These are phyloP conservation scores for Piprites chloris DNA, from an alignment of 2,113 vertebrate genomes.

Conservation along the genomic window DNA sequence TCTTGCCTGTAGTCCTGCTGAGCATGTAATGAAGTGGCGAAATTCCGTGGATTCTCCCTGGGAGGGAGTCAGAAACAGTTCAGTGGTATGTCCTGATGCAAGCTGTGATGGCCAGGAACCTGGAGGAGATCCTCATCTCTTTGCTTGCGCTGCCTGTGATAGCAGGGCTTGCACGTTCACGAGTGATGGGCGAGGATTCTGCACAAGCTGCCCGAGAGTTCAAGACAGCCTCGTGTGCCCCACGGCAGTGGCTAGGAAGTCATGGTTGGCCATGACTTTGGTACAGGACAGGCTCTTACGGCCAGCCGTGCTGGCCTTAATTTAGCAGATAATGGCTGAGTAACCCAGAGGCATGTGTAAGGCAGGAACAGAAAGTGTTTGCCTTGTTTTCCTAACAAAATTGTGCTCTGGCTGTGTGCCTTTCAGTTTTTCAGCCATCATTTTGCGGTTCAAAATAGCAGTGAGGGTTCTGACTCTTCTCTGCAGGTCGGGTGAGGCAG, in stretches of 20 bases:
- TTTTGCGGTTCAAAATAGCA: not conserved
- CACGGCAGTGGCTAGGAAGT: accelerated
- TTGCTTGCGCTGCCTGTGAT: accelerated
- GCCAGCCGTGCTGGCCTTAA: not conserved
- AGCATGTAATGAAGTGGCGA: not conserved
- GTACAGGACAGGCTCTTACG: not conserved
- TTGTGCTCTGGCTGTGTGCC: not conserved
- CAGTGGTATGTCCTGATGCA: accelerated
- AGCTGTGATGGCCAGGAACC: not conserved
- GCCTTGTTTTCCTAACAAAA: not conserved
- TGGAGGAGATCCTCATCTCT: not conserved
- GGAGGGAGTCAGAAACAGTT: not conserved
- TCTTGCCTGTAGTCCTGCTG: not conserved
- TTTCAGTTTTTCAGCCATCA: not conserved
- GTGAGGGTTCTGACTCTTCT: not conserved
- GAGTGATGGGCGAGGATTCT: accelerated
- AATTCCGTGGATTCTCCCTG: not conserved
- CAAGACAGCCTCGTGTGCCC: not conserved
- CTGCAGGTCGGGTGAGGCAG: not conserved
- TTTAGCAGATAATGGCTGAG: slow-evolving; percentile 15
- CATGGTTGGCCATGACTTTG: not conserved
- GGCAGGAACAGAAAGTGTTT: not conserved
- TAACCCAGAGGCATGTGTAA: not conserved
- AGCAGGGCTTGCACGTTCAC: accelerated
- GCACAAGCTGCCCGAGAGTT: not conserved